phyloP scores from a whole-genome alignment of 2,113 vertebrate species.

The Gallinago undulata region DNA sequence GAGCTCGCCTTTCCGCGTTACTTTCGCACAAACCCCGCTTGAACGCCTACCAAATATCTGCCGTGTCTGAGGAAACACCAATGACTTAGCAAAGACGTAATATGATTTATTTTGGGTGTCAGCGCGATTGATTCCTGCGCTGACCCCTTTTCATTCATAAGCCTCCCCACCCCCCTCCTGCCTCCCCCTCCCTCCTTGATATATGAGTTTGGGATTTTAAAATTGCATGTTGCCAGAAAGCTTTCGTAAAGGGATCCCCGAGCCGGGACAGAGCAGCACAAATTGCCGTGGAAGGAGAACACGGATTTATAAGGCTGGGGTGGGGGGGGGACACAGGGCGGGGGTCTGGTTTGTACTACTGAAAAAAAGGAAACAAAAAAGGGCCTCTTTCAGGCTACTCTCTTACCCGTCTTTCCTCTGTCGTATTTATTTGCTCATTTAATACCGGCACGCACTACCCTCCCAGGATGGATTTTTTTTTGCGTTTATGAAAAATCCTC shows the following conservation, averaged over 20 bases:
- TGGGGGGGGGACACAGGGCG: too few species aligned
- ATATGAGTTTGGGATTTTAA: conserved; percentile 31
- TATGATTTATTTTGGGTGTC: conserved; percentile 62
- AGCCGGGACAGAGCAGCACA: background rate
- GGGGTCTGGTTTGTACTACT: background rate
- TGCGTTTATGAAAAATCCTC: background rate
- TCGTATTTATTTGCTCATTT: background rate
- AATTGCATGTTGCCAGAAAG: background rate
- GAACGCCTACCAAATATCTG: conserved; percentile 22
- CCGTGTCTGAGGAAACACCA: conserved; percentile 15
- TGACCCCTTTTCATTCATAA: conserved; percentile 52
- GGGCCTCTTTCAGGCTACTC: background rate
- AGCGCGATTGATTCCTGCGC: conserved; percentile 33
- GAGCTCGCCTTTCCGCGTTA: background rate
- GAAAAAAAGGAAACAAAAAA: background rate
- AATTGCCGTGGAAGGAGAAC: background rate
- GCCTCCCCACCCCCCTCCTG: background rate
- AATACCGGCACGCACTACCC: background rate
- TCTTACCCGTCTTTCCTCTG: background rate
- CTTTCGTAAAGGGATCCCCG: background rate
- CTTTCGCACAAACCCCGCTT: background rate
- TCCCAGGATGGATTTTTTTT: background rate
- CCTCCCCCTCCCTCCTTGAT: background rate
- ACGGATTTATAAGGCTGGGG: background rate
- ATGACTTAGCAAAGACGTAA: conserved; percentile 47